Base-by-base conservation (phyloP, 2,888 invertebrate species). In the Chalcis sispes region DNA sequence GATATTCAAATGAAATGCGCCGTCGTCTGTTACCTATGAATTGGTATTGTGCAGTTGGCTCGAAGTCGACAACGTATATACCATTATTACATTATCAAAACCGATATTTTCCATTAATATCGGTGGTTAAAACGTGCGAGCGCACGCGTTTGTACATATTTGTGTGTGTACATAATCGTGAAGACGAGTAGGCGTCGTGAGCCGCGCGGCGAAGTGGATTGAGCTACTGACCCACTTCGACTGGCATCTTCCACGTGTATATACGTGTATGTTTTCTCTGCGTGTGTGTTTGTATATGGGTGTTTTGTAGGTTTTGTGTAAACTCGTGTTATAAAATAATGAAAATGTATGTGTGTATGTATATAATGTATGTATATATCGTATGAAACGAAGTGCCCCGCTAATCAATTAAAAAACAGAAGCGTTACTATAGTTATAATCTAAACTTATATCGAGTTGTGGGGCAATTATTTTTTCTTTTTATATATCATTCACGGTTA, bases 41-140 rank as follows among this genome's bases (percentile, higher is more conserved):
- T 82, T 75, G 85, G 84, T 86, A 88, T 88, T 88, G 88, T 88
- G 88, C 88, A 87, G 83, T 83, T 87, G 88, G 87, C 85, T 87
- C 85, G 79, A 81, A 81, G 83, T 83, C 72, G 77, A 77, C 52
- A 74, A 65, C 65, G 25, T 20, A 7, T 7, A 18, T 70, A 65
- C 27, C 40, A 54, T 62, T 67, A 66, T 64, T 0, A 50, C 52
- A 40, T n/a, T 42, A n/a, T 54, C n/a, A 20, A n/a, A n/a, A 61
- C 56, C 54, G 23, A 54, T 54, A 62, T 62, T 65, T 59, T 36
- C 52, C 61, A 56, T 70, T 66, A 54, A 23, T 29, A 48, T 50
- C 32, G 67, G 29, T 20, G 20, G 36, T 36, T 15, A 59, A 59
- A 42, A 23, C 27, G 20, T 62, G 40, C n/a, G n/a, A n/a, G n/a